Evolutionary conservation across 1,140 invertebrate genomes (phyloP).

Genomic region (Xylocopa sonorina): DNA sequence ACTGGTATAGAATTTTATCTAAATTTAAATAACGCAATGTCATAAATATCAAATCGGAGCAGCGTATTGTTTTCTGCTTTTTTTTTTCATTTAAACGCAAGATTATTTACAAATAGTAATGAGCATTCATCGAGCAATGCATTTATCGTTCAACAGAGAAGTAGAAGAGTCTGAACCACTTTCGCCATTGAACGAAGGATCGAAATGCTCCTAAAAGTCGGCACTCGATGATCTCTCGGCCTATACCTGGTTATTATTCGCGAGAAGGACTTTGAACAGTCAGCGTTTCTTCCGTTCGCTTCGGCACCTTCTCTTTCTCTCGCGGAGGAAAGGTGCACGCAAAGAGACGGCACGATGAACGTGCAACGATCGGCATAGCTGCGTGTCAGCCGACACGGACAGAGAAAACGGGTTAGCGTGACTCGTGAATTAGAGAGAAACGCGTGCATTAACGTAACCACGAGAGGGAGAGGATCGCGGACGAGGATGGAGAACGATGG

Average conservation of each 20-base stretch:
- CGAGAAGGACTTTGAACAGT: background rate
- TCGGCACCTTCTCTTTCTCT: background rate
- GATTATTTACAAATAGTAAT: background rate
- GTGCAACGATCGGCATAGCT: constrained; percentile 34
- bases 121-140: too few relatives aligned
- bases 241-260: too few relatives aligned
- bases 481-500: constrained; percentile 12
- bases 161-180: background rate
- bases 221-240: too few relatives aligned
- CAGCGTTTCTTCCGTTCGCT: background rate
- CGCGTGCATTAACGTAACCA: constrained; percentile 16
- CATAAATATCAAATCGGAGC: background rate
- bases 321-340: constrained; percentile 6
- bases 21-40: background rate
- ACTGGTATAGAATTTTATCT: background rate
- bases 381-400: constrained; percentile 30
- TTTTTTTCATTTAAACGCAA: background rate
- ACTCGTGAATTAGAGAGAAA: constrained; percentile 34
- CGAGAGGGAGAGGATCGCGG: background rate
- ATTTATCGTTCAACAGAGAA: too few relatives aligned
- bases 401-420: constrained; percentile 48
- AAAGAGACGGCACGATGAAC: constrained; percentile 14
- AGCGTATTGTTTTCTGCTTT: background rate
- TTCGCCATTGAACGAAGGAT: background rate
- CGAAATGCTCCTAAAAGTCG: background rate